Evolutionary conservation across 2,113 vertebrate genomes (phyloP).

Genomic region (Rynchops niger): DNA sequence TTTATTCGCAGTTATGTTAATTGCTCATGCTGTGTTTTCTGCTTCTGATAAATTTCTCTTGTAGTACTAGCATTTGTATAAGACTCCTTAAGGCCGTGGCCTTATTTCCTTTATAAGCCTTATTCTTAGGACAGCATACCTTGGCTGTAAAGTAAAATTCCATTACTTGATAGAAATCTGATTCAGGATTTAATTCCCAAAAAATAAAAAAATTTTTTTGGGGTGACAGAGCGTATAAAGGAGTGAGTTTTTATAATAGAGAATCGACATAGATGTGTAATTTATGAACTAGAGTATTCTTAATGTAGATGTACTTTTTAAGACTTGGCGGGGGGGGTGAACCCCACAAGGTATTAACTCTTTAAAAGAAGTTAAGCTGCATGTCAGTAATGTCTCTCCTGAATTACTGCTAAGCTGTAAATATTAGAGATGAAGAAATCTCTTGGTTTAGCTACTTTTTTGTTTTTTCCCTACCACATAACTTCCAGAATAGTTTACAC

Average conservation of each 20-base stretch:
- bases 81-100: background rate
- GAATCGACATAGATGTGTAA: background rate
- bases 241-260: background rate
- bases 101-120: constrained; percentile 40
- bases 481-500: background rate
- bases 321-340: background rate
- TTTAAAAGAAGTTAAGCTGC: background rate
- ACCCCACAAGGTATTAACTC: background rate
- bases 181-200: background rate
- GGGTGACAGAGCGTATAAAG: background rate
- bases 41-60: background rate
- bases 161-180: background rate
- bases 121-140: background rate
- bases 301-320: background rate
- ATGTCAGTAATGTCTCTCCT: background rate
- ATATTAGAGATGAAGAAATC: background rate
- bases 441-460: background rate
- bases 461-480: background rate
- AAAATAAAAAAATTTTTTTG: background rate
- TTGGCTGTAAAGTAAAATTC: background rate
- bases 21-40: constrained; percentile 24
- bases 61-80: background rate
- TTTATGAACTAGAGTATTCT: background rate
- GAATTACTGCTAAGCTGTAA: background rate
- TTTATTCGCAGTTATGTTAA: constrained; percentile 28